Conservation (phyloP, 2,797 vertebrate species). For the Vireo griseus region DNA sequence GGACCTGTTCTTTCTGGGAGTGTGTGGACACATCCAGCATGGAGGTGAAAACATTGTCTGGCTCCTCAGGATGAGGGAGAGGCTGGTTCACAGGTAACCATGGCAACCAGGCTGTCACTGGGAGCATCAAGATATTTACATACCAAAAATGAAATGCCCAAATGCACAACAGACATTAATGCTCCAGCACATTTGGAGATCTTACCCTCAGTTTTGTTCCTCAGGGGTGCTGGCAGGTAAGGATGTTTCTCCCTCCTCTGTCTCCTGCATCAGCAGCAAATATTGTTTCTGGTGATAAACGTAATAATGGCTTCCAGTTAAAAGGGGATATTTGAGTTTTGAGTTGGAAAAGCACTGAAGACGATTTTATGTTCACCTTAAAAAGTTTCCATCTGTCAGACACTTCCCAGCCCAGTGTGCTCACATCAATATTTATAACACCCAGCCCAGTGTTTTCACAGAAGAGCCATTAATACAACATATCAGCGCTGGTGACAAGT, state of each 20-base stretch:
- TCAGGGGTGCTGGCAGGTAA: not conserved
- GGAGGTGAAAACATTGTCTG: not conserved
- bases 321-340: not conserved
- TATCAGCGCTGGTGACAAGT: constrained; percentile 65
- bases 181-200: not conserved
- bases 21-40: not conserved
- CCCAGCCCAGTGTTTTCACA: constrained; percentile 11
- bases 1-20: not conserved
- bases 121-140: not conserved
- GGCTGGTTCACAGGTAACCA: not conserved
- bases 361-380: not conserved
- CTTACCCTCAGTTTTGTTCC: not conserved
- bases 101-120: not conserved
- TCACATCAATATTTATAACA: constrained; percentile 62
- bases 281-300: not conserved
- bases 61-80: not conserved
- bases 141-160: not conserved
- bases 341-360: not conserved
- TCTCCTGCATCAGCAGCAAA: not conserved
- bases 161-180: not conserved
- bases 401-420: not conserved
- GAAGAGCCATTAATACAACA: constrained; percentile 45
- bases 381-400: constrained; percentile 12
- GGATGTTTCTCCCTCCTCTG: not conserved
- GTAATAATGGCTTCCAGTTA: not conserved